Conservation (phyloP, 2,888 invertebrate species). For the Stenodema calcarata region DNA sequence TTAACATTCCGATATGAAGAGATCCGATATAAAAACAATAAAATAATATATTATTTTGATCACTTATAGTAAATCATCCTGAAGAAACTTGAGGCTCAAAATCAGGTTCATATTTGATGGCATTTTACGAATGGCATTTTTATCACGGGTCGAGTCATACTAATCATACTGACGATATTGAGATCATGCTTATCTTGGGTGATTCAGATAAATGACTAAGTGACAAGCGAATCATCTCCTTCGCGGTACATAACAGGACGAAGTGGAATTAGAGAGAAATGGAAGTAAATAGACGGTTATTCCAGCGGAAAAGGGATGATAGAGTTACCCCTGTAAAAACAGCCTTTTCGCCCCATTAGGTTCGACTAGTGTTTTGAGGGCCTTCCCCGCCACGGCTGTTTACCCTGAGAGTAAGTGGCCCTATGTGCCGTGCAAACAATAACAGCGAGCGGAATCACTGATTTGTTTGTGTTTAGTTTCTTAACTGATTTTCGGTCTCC, state of each 20-base stretch:
- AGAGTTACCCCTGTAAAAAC: slow-evolving; percentile 34
- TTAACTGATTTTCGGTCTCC: slow-evolving; percentile 9
- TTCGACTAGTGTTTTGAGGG: slow-evolving; percentile 25
- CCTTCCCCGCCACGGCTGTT: slow-evolving; percentile 17
- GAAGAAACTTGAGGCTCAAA: no score
- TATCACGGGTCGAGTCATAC: no score
- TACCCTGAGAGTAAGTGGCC: slow-evolving; percentile 37
- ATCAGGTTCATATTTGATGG: no score
- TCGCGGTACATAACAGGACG: neutral
- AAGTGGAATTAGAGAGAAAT: neutral
- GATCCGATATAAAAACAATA: no score
- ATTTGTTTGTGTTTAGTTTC: slow-evolving; percentile 36
- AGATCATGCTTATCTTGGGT: no score
- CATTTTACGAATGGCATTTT: no score
- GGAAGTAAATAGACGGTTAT: slow-evolving; percentile 26
- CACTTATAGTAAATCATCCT: no score
- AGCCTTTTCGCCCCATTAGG: slow-evolving; percentile 37
- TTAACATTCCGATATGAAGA: no score
- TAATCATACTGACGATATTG: no score
- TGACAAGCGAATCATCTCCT: neutral
- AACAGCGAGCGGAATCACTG: slow-evolving; percentile 22
- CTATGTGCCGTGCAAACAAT: slow-evolving; percentile 36
- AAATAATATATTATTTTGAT: no score
- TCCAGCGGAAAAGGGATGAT: slow-evolving; percentile 21
- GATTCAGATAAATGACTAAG: no score